Evolutionary conservation across 1,140 invertebrate species (phyloP).

Genomic region (Argopecten irradians): DNA sequence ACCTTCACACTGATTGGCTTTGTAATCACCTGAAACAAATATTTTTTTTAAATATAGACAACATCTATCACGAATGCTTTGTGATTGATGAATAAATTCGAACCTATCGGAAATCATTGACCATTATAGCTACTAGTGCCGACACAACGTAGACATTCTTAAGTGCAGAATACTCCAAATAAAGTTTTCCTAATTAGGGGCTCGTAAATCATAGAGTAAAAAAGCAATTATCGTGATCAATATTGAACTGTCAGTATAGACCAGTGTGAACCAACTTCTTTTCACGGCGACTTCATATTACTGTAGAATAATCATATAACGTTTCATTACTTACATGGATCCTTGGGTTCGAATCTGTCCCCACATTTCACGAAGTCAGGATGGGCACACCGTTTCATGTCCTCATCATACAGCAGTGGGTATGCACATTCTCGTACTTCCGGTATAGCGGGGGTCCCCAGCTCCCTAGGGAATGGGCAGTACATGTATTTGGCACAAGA

Average conservation of each 20-base stretch:
- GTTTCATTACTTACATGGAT: conserved; percentile 51
- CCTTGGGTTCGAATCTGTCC: conserved; percentile 45
- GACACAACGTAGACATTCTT: background rate
- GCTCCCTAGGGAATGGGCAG: conserved; percentile 34
- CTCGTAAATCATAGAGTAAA: background rate
- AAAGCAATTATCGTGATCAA: background rate
- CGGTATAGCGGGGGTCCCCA: background rate
- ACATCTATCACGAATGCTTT: background rate
- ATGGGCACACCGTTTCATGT: conserved; percentile 46
- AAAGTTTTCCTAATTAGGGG: background rate
- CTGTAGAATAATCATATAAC: too few species aligned
- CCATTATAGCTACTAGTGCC: background rate
- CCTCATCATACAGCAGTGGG: conserved; percentile 44
- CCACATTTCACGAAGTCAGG: conserved; percentile 48
- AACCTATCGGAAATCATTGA: background rate
- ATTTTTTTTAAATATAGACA: background rate
- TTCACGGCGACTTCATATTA: background rate
- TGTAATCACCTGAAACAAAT: conserved; percentile 52
- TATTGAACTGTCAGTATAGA: background rate
- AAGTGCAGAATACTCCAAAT: background rate
- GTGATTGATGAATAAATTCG: background rate
- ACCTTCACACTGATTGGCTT: conserved; percentile 44
- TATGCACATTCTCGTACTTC: conserved; percentile 49
- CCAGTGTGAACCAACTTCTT: background rate
- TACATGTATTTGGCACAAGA: conserved; percentile 55